phyloP scores from a whole-genome alignment of 2,113 vertebrate genomes.

The Steatornis caripensis region DNA sequence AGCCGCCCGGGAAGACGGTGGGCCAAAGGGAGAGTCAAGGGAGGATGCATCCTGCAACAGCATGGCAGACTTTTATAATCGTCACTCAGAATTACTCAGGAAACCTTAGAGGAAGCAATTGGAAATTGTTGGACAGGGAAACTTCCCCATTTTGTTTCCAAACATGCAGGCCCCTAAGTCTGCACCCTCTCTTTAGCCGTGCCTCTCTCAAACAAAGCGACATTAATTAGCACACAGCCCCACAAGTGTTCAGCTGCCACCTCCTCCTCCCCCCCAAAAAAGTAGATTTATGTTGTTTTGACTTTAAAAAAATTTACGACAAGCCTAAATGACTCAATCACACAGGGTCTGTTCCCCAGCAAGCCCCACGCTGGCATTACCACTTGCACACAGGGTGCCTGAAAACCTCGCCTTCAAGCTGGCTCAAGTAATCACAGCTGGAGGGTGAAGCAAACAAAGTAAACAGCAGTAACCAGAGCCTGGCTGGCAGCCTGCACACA shows the following conservation, averaged over 20 bases:
- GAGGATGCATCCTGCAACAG: background rate
- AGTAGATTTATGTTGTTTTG: background rate
- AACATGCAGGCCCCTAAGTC: background rate
- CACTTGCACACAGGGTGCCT: background rate
- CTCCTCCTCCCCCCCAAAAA: background rate
- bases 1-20: background rate
- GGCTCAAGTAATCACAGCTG: conserved; percentile 28
- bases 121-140: conserved; percentile 25
- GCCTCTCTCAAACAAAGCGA: background rate
- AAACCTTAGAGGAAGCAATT: conserved; percentile 61
- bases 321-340: background rate
- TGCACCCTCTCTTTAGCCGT: background rate
- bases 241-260: background rate
- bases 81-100: conserved; percentile 9
- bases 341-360: background rate
- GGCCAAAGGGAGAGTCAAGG: background rate
- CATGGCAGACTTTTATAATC: background rate
- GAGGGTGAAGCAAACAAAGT: conserved; percentile 20
- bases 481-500: background rate
- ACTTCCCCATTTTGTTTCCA: conserved; percentile 16
- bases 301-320: background rate
- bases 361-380: background rate
- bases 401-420: background rate
- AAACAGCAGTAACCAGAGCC: background rate
- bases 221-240: background rate